Conservation (phyloP, 2,113 vertebrate species). For the Indicator maculatus region DNA sequence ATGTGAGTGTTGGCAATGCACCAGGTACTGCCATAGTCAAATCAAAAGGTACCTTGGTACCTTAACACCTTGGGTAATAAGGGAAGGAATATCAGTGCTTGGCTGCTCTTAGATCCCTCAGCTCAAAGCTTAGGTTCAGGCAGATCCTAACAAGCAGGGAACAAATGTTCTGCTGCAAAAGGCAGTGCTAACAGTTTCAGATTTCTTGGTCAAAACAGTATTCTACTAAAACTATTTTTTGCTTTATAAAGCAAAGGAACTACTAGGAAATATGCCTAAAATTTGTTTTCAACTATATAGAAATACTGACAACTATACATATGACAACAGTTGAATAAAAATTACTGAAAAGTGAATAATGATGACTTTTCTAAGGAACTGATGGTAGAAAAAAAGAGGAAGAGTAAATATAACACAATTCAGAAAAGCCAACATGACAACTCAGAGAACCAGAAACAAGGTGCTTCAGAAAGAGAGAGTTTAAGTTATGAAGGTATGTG, state of each 20-base stretch:
- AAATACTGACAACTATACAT: not conserved
- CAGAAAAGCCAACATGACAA: not conserved
- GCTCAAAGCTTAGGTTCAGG: not conserved
- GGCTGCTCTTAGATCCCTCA: not conserved
- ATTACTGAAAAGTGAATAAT: not conserved
- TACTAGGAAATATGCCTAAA: not conserved
- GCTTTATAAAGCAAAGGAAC: not conserved
- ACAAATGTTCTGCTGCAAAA: not conserved
- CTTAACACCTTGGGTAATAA: not conserved
- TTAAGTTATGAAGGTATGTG: not conserved
- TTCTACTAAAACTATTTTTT: not conserved
- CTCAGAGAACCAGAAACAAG: not conserved
- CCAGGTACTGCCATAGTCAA: not conserved
- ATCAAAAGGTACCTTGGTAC: fast-evolving
- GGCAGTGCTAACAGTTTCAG: not conserved
- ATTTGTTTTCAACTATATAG: not conserved
- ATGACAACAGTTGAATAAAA: not conserved
- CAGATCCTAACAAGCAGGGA: not conserved
- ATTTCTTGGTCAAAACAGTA: not conserved
- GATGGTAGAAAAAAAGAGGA: no score
- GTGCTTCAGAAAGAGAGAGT: not conserved
- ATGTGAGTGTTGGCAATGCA: not conserved
- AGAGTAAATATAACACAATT: no score
- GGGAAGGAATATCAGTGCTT: not conserved
- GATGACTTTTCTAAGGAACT: not conserved